A percentile compares a stretch with the other conserved stretches of the same genome.
Evolutionary conservation across 2,113 vertebrate species (phyloP).

Genomic region (Urocitellus parryii): DNA sequence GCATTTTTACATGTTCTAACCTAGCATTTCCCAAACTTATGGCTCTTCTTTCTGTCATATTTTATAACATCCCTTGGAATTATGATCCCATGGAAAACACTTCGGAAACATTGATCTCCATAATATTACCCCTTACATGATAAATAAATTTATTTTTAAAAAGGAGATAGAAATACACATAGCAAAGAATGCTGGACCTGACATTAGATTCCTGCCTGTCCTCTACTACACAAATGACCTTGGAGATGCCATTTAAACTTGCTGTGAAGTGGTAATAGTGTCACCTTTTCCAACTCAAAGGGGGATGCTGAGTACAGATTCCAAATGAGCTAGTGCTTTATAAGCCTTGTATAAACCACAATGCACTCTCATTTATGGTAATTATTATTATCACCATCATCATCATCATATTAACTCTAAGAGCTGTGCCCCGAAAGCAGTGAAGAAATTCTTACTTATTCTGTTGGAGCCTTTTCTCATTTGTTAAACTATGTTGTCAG

Average conservation of each 20-base stretch:
- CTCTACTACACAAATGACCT: background rate
- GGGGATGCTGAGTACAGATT: background rate
- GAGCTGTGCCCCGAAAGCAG: background rate
- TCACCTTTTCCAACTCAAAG: background rate
- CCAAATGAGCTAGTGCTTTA: background rate
- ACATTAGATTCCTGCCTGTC: background rate
- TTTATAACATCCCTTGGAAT: background rate
- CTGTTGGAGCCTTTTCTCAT: background rate
- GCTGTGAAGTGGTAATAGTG: background rate
- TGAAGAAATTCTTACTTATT: background rate
- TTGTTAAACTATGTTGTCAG: slow-evolving; percentile 9
- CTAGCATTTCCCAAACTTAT: background rate
- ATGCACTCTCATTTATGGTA: background rate
- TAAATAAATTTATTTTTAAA: background rate
- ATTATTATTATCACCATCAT: background rate
- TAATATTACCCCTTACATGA: background rate
- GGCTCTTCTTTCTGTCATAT: background rate
- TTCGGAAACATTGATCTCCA: slow-evolving; percentile 8
- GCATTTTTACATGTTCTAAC: background rate
- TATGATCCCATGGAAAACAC: background rate
- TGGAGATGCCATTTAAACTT: background rate
- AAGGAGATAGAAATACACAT: background rate
- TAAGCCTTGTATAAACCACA: background rate
- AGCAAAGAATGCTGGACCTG: background rate
- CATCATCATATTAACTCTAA: background rate